These are phyloP conservation scores for Horisme vitalbata DNA, from an alignment of 2,888 invertebrate species.

Conservation along the genomic window DNA sequence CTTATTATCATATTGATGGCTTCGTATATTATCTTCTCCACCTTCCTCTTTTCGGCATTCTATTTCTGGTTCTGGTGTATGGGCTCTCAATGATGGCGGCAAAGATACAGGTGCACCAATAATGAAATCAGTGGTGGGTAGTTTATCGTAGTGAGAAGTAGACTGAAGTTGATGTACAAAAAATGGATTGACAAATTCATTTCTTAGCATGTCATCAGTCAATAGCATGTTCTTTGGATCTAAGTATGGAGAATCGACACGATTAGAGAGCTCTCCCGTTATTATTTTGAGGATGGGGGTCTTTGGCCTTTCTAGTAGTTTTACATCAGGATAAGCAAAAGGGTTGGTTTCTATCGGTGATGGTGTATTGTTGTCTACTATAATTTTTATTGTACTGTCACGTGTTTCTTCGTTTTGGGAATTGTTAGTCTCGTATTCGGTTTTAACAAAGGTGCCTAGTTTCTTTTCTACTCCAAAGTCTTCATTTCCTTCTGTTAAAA, in stretches of 20 bases:
- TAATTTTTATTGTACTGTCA: constrained; percentile 52
- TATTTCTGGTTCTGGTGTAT: constrained; percentile 59
- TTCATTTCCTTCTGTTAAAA: constrained; percentile 54
- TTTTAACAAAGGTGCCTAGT: constrained; percentile 58
- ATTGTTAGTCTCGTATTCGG: constrained; percentile 69
- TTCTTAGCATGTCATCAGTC: constrained; percentile 49
- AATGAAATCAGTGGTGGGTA: constrained; percentile 68
- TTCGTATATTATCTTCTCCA: constrained; percentile 25
- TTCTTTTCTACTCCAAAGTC: constrained; percentile 55
- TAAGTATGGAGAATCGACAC: constrained; percentile 53
- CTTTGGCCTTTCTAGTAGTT: constrained; percentile 58
- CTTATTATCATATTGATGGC: constrained; percentile 19
- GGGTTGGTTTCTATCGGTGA: constrained; percentile 51
- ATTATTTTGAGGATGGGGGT: constrained; percentile 73
- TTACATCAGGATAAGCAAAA: constrained; percentile 48
- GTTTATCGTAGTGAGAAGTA: constrained; percentile 38
- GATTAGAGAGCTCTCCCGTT: constrained; percentile 52
- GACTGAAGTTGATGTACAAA: constrained; percentile 55
- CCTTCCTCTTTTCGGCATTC: constrained; percentile 48
- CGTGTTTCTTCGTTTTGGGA: constrained; percentile 64
- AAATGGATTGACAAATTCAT: constrained; percentile 69
- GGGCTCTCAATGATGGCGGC: constrained; percentile 60
- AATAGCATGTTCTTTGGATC: constrained; percentile 44
- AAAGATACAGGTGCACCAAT: constrained; percentile 80
- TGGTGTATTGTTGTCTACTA: constrained; percentile 46